phyloP scores from a whole-genome alignment of 2,797 vertebrate genomes.

The Ctenopoma kingsleyae region DNA sequence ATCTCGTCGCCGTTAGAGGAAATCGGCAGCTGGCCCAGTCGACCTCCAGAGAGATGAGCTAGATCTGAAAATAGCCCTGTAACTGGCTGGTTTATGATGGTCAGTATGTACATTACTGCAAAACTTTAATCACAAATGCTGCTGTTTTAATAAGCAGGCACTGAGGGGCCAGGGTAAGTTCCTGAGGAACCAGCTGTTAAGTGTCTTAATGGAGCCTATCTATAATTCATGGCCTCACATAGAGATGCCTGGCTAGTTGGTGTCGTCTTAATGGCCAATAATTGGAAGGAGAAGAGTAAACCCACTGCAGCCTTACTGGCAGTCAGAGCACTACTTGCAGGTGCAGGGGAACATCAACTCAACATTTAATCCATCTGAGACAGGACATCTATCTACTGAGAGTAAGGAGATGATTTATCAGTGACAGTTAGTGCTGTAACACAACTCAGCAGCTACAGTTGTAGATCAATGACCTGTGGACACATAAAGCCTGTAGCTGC shows the following conservation, averaged over 20 bases:
- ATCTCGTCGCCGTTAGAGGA: constrained; percentile 59
- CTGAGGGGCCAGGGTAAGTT: constrained; percentile 51
- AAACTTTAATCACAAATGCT: constrained; percentile 65
- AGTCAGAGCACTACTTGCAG: constrained; percentile 23
- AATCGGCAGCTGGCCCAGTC: constrained; percentile 64
- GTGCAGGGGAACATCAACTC: constrained; percentile 32
- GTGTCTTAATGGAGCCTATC: constrained; percentile 76
- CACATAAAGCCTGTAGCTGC: constrained; percentile 28
- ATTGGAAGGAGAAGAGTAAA: constrained; percentile 59
- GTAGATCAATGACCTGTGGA: constrained; percentile 51
- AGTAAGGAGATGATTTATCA: constrained; percentile 49
- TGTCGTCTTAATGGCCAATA: constrained; percentile 53
- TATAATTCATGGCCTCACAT: constrained; percentile 73
- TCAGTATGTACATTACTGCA: constrained; percentile 62
- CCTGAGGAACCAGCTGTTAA: constrained; percentile 74
- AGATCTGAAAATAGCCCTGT: constrained; percentile 66
- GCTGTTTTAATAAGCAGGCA: constrained; percentile 70
- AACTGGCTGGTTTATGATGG: constrained; percentile 69
- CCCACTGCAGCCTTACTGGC: constrained; percentile 23
- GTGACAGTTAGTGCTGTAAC: constrained; percentile 20
- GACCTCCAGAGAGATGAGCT: constrained; percentile 64
- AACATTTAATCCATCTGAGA: constrained; percentile 45
- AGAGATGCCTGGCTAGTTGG: constrained; percentile 44
- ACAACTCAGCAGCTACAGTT: constrained; percentile 34
- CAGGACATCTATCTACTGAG: constrained; percentile 27